A percentile compares a stretch with the other conserved stretches of the same genome.
Conservation (phyloP, 2,888 invertebrate species). For the Spialia ferax region DNA sequence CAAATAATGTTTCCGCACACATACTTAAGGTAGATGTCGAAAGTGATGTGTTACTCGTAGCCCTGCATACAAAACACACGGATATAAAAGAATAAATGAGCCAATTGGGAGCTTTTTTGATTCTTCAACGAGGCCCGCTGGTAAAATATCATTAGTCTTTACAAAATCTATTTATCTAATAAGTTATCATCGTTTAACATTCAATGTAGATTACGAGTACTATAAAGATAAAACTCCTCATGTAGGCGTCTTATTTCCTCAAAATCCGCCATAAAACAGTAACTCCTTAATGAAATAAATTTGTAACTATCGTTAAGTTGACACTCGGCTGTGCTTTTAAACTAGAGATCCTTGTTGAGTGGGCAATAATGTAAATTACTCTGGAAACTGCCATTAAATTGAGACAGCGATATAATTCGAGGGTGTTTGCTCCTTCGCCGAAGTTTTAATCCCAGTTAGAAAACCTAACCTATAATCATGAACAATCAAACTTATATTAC, state of each 20-base stretch:
- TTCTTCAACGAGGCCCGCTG: too few relatives aligned
- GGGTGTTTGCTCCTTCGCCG: conserved; percentile 58
- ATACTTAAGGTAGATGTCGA: too few relatives aligned
- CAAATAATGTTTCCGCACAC: too few relatives aligned
- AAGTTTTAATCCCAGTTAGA: conserved; percentile 56
- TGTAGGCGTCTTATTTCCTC: conserved; percentile 6
- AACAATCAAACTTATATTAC: conserved; percentile 17
- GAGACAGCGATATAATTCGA: conserved; percentile 60
- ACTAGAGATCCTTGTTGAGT: conserved; percentile 39
- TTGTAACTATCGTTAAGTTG: conserved; percentile 39
- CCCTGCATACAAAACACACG: too few relatives aligned
- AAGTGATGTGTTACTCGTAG: too few relatives aligned
- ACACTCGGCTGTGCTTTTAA: conserved; percentile 35
- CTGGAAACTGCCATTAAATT: conserved; percentile 65
- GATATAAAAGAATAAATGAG: too few relatives aligned
- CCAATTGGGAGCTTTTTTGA: too few relatives aligned
- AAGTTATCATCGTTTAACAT: too few relatives aligned
- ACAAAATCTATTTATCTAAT: too few relatives aligned
- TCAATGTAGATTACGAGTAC: not conserved
- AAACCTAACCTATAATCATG: conserved; percentile 28
- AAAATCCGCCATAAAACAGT: conserved; percentile 16
- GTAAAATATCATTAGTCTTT: too few relatives aligned
- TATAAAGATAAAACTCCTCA: not conserved
- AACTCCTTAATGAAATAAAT: conserved; percentile 33
- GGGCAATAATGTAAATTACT: conserved; percentile 69